Percentiles rank a stretch among this genome's conserved stretches.
Conservation (phyloP, 1,140 invertebrate species). For the Ips typographus region DNA sequence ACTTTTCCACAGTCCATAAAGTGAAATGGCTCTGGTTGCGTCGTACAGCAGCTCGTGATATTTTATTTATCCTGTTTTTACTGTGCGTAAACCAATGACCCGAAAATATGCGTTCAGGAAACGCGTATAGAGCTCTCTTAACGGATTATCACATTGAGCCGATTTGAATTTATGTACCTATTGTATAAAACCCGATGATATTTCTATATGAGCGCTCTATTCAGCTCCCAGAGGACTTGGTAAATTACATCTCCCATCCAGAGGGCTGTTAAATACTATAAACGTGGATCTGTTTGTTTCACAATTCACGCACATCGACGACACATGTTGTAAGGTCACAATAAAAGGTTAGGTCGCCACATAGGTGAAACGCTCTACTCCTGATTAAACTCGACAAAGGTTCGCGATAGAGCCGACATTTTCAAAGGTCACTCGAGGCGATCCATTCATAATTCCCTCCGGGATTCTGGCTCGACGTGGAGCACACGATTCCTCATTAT, state of each 20-base stretch:
- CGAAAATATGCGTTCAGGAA: conserved; percentile 47
- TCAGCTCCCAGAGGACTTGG: too few relatives aligned
- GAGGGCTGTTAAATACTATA: neutral
- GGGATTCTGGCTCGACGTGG: conserved; percentile 8
- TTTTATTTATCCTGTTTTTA: conserved; percentile 50
- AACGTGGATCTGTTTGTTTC: conserved; percentile 8
- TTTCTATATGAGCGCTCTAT: too few relatives aligned
- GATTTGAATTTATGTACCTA: neutral
- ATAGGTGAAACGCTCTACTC: conserved; percentile 31
- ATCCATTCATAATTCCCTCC: conserved; percentile 5
- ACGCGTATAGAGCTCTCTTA: conserved; percentile 23
- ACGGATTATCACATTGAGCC: conserved; percentile 12
- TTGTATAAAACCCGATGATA: too few relatives aligned
- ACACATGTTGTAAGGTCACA: conserved; percentile 33
- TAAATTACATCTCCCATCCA: neutral
- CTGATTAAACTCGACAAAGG: conserved; percentile 33
- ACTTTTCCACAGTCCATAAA: conserved; percentile 50
- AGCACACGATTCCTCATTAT: conserved; percentile 26
- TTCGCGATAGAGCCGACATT: conserved; percentile 33
- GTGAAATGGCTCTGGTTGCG: conserved; percentile 42
- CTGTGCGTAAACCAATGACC: conserved; percentile 48
- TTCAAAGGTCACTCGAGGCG: conserved; percentile 33
- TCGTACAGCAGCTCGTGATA: conserved; percentile 40
- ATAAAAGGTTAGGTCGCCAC: conserved; percentile 30
- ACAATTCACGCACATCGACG: conserved; percentile 23